Conservation (phyloP, 2,113 vertebrate species). For the Amia ocellicauda region DNA sequence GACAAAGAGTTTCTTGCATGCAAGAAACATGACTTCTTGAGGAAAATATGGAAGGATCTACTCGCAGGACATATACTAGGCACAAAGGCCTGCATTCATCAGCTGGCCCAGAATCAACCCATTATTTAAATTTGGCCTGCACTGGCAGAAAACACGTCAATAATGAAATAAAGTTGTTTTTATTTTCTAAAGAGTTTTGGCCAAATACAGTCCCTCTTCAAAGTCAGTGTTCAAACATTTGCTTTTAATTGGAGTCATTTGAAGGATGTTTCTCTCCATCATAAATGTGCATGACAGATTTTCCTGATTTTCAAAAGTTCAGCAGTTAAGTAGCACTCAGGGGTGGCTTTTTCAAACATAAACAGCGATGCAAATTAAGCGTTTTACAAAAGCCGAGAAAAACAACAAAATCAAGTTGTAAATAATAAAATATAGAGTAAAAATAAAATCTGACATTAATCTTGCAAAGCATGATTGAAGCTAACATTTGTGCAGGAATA, state of each 20-base stretch:
- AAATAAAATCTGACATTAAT: too few relatives aligned
- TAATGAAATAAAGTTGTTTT: slow-evolving; percentile 20
- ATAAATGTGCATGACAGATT: slow-evolving; percentile 51
- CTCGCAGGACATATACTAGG: not conserved
- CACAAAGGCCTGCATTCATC: not conserved
- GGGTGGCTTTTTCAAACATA: slow-evolving; percentile 38
- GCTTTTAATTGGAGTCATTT: slow-evolving; percentile 53
- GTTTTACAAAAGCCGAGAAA: too few relatives aligned
- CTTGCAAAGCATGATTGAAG: too few relatives aligned
- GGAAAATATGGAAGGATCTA: not conserved
- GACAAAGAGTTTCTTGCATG: slow-evolving; percentile 2
- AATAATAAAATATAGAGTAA: too few relatives aligned
- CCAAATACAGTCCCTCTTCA: slow-evolving; percentile 19
- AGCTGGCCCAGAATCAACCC: not conserved
- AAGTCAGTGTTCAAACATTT: slow-evolving; percentile 40
- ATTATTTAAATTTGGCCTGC: slow-evolving; percentile 12
- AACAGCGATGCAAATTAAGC: slow-evolving; percentile 27
- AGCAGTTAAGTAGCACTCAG: slow-evolving; percentile 41
- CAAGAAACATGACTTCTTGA: not conserved
- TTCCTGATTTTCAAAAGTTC: slow-evolving; percentile 53
- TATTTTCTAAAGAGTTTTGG: slow-evolving; percentile 17
- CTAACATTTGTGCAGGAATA: too few relatives aligned
- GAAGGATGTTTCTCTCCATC: slow-evolving; percentile 48
- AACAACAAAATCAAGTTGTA: too few relatives aligned
- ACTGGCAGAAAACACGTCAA: not conserved